Base-by-base conservation (phyloP, 2,113 vertebrate species). In the Pimephales promelas region DNA sequence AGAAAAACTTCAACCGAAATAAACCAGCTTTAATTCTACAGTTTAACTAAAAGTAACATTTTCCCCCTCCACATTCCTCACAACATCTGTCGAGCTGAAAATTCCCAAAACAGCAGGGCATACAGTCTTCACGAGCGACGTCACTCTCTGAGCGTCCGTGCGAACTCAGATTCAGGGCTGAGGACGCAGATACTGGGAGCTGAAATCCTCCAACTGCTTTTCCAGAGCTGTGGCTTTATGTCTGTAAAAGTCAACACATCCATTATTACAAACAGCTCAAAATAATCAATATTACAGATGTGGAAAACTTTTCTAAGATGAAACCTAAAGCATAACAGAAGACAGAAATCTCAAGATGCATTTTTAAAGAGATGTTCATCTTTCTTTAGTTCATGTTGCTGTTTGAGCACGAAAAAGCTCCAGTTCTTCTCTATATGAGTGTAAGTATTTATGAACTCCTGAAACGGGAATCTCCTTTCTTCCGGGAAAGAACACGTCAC, bases 211-310 rank as follows among this genome's bases (percentile, higher is more conserved):
- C 92, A 99, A 90, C 86, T 97, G 94, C 0, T 87, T 93, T 94
- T 99, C 97, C 82, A 99, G 93, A 26, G 91, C 93, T 47, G 97
- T 94, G 10, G 98, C 97, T 95, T 98, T 97, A 89, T 98, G 97
- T 92, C 98, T 99, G 94, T 13, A 82, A 79, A 64, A 54, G 8
- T 0, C 83, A 90, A 86, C 49, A 22, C 31, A 72, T 59, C 82
- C 34, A 34, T 45, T 45, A 20, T 9, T 40, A 20, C 40, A 71
- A 22, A 62, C 24, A 49, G 16, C 52, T 7, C 9, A 24, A 71
- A 8, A 45, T 1, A 11, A 64, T 49, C 24, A 34, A 7, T 20
- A 6, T 7, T 13, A 59, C 14, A 40, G 52, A 54, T 45, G 31
- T 20, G 20, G 49, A 31, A 66, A 34, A 36, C 4, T 18, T 3